phyloP scores from a whole-genome alignment of 2,888 invertebrate genomes.

The Scelioninae gen. 2 region DNA sequence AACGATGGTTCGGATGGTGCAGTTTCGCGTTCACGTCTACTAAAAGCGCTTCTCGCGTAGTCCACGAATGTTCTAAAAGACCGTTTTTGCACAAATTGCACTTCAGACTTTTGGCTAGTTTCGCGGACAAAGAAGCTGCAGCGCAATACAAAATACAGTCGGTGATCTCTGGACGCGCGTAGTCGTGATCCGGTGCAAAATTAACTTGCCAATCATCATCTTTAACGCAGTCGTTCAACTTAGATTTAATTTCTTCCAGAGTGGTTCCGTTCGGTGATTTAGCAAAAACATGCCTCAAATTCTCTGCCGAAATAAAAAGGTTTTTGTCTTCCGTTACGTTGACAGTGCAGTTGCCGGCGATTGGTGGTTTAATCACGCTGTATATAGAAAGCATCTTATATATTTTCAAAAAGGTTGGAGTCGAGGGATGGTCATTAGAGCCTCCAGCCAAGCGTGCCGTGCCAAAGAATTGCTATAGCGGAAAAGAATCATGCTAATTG shows the following conservation, averaged over 20 bases:
- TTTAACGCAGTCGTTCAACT: background rate
- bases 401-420: too few species aligned
- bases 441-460: too few species aligned
- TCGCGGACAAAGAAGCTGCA: conserved; percentile 1
- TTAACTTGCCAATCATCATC: conserved; percentile 1
- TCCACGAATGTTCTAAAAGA: conserved; percentile 1
- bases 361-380: too few species aligned
- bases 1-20: too few species aligned
- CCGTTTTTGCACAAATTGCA: conserved; percentile 1
- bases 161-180: background rate
- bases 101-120: conserved; percentile 1
- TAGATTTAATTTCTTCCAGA: conserved; percentile 1
- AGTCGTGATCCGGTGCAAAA: conserved; percentile 4
- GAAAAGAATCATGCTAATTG: conserved; percentile 1
- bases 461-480: conserved; percentile 1
- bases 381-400: too few species aligned
- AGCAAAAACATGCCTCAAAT: conserved; percentile 1
- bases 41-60: conserved; percentile 1
- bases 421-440: too few species aligned
- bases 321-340: conserved; percentile 1
- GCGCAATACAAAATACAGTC: conserved; percentile 12
- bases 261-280: conserved; percentile 1
- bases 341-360: conserved; percentile 1
- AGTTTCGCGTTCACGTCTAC: conserved; percentile 1
- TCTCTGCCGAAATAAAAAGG: conserved; percentile 1